Evolutionary conservation across 1,140 invertebrate genomes (phyloP).

Genomic region (Papilio machaon): DNA sequence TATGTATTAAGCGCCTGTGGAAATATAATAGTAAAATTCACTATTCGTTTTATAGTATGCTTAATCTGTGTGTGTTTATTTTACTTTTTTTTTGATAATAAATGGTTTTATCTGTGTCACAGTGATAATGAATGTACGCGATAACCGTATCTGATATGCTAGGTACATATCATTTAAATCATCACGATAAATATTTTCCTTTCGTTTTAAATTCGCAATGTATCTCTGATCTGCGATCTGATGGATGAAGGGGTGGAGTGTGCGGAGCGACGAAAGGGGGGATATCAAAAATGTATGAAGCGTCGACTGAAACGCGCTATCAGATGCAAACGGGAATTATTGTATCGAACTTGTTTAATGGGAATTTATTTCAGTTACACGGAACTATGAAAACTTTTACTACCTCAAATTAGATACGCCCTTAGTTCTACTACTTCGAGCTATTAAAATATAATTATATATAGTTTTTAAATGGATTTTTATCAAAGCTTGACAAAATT

Average conservation of each 20-base stretch:
- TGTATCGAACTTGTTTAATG: slow-evolving; percentile 3
- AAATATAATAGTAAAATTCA: not conserved
- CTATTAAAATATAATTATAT: no score
- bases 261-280: not conserved
- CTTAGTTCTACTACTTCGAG: no score
- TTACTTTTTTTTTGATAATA: not conserved
- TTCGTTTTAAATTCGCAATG: slow-evolving; percentile 4
- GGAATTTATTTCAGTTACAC: not conserved
- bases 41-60: not conserved
- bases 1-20: not conserved
- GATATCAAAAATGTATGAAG: slow-evolving; percentile 29
- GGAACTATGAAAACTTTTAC: not conserved
- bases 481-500: no score
- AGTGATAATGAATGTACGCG: not conserved
- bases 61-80: not conserved
- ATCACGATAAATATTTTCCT: not conserved
- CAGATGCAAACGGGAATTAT: slow-evolving; percentile 7
- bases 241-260: not conserved
- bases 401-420: no score
- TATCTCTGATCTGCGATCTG: not conserved
- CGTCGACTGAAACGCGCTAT: slow-evolving; percentile 15
- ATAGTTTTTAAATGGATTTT: no score
- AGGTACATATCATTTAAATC: not conserved
- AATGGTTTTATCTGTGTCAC: not conserved
- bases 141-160: not conserved